Evolutionary conservation across 2,113 vertebrate species (phyloP).

Genomic region (Antidorcas marsupialis): DNA sequence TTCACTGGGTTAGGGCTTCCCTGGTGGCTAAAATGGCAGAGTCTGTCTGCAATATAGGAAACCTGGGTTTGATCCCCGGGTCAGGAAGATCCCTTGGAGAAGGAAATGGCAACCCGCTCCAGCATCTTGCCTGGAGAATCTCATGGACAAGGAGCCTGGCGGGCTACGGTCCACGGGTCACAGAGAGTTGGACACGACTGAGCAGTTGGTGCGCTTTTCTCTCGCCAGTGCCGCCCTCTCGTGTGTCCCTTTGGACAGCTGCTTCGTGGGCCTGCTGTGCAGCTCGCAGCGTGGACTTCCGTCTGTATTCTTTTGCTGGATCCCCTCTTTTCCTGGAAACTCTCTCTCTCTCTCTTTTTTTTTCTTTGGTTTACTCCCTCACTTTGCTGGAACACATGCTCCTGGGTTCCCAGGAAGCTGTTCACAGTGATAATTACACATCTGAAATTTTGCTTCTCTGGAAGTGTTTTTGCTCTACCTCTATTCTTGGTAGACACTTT

Average conservation of each 20-base stretch:
- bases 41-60: not conserved
- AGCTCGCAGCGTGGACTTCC: not conserved
- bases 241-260: not conserved
- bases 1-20: not conserved
- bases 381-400: not conserved
- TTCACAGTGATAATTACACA: not conserved
- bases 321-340: not conserved
- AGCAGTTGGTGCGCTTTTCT: not conserved
- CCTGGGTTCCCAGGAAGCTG: not conserved
- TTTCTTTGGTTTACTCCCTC: not conserved
- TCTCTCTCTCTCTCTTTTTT: too few relatives aligned
- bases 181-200: too few relatives aligned
- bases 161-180: too few relatives aligned
- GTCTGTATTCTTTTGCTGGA: not conserved
- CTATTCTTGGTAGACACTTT: not conserved
- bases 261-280: rapidly evolving
- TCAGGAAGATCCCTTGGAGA: not conserved
- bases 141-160: not conserved
- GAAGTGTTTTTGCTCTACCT: not conserved
- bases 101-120: not conserved
- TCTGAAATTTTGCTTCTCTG: not conserved
- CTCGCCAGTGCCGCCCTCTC: not conserved
- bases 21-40: not conserved
- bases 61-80: not conserved
- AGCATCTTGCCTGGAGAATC: not conserved